phyloP scores from a whole-genome alignment of 2,888 invertebrate species.

The Ornithoptera alexandrae region DNA sequence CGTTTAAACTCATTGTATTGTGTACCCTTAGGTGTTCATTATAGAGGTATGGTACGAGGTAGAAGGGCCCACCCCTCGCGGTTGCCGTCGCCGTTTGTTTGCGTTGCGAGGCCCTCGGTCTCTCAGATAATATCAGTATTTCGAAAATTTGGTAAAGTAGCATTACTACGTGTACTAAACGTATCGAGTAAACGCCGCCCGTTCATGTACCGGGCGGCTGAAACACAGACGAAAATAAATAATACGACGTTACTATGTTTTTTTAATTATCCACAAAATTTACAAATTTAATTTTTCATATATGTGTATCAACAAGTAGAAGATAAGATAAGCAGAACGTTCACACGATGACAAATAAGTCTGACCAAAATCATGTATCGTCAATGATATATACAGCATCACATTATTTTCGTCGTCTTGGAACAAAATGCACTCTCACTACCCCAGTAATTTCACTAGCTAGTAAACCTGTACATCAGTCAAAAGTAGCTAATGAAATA shows the following conservation, averaged over 20 bases:
- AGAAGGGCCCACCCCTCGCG: constrained; percentile 56
- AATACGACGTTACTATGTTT: constrained; percentile 70
- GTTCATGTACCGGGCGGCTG: constrained; percentile 69
- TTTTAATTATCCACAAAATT: background rate
- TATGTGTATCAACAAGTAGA: too few species aligned
- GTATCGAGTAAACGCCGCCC: constrained; percentile 63
- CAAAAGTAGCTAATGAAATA: too few species aligned
- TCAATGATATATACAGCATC: too few species aligned
- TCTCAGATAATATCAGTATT: constrained; percentile 76
- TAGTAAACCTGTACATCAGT: too few species aligned
- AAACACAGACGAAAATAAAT: constrained; percentile 76
- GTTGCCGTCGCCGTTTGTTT: constrained; percentile 65
- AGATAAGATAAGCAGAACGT: too few species aligned
- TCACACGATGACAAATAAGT: too few species aligned
- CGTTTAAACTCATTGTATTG: constrained; percentile 36
- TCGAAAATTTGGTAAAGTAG: constrained; percentile 77
- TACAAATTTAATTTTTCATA: too few species aligned
- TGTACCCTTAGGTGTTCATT: constrained; percentile 45
- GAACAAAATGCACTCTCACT: too few species aligned
- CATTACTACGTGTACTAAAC: constrained; percentile 73
- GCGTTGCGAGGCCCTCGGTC: constrained; percentile 67
- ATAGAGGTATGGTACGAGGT: constrained; percentile 39
- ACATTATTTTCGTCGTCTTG: too few species aligned
- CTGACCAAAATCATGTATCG: too few species aligned
- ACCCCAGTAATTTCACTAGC: too few species aligned